A percentile compares a stretch with the other conserved stretches of the same genome.
These are phyloP conservation scores for Ceratina australensis DNA, from an alignment of 1,140 invertebrate species.

Conservation along the genomic window DNA sequence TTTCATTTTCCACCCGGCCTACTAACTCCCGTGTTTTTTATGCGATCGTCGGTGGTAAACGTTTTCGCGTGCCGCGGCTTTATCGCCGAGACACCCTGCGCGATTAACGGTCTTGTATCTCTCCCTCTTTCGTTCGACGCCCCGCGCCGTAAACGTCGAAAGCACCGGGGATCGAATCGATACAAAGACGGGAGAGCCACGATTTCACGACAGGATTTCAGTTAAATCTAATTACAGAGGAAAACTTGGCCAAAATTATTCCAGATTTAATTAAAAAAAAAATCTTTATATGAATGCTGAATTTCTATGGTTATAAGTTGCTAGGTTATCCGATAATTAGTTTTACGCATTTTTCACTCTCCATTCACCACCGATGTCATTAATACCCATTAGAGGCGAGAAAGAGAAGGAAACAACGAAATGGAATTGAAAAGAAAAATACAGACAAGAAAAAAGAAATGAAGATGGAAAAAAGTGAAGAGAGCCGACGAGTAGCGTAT, in stretches of 20 bases:
- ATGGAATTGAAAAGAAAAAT: not conserved
- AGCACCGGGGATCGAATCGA: not conserved
- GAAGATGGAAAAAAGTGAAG: not conserved
- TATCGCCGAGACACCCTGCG: slow-evolving; percentile 24
- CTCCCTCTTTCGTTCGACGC: not conserved
- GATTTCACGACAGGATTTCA: not conserved
- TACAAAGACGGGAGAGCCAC: not conserved
- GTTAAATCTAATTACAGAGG: too few relatives aligned
- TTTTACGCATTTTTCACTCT: not conserved
- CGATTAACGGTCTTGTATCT: slow-evolving; percentile 18
- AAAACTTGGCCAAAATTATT: too few relatives aligned
- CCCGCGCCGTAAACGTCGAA: slow-evolving; percentile 16
- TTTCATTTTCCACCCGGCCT: slow-evolving; percentile 23
- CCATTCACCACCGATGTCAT: not conserved
- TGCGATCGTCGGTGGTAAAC: not conserved
- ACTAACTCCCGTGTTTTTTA: too few relatives aligned
- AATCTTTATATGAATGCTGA: too few relatives aligned
- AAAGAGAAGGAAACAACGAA: not conserved
- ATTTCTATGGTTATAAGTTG: too few relatives aligned
- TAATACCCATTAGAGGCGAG: slow-evolving; percentile 9
- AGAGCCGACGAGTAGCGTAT: slow-evolving; percentile 9
- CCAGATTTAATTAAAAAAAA: too few relatives aligned
- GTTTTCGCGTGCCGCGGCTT: slow-evolving; percentile 9
- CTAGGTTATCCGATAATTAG: not conserved
- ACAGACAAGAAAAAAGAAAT: not conserved